Conservation (phyloP, 2,797 vertebrate genomes). For the Rhinatrema bivittatum region DNA sequence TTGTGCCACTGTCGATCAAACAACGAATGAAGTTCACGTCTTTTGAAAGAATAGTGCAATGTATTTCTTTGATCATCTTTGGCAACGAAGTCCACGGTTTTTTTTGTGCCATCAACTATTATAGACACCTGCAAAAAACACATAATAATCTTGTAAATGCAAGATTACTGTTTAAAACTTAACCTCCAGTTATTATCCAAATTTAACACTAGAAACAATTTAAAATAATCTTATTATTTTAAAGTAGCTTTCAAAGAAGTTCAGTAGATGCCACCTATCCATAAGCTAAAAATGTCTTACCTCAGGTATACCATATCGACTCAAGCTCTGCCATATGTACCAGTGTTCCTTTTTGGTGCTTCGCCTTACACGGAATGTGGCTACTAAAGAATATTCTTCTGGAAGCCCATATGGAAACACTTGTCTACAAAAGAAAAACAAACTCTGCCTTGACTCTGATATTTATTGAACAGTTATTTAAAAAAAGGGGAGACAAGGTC, state of each 20-base stretch:
- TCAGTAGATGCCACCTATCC: not conserved
- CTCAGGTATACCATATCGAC: slow-evolving; percentile 73
- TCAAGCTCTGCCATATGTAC: slow-evolving; percentile 89
- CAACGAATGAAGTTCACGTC: slow-evolving; percentile 78
- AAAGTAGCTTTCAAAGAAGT: not conserved
- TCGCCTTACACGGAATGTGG: slow-evolving; percentile 78
- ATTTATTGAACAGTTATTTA: too few species aligned
- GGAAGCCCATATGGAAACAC: slow-evolving; percentile 82
- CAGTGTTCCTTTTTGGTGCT: slow-evolving; percentile 89
- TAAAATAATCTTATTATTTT: too few species aligned
- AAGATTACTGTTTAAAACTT: too few species aligned
- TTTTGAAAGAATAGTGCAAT: slow-evolving; percentile 80
- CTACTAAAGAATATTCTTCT: slow-evolving; percentile 74
- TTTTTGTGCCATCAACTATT: slow-evolving; percentile 80
- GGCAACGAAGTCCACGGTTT: slow-evolving; percentile 76
- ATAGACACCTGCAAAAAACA: slow-evolving; percentile 70
- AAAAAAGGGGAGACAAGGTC: too few species aligned
- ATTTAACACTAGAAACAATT: not conserved
- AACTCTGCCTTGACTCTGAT: too few species aligned
- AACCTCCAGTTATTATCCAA: too few species aligned
- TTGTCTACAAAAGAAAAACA: slow-evolving; percentile 46
- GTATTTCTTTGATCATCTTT: slow-evolving; percentile 60
- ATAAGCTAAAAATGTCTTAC: slow-evolving; percentile 44
- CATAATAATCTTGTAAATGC: too few species aligned
- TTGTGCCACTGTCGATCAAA: slow-evolving; percentile 97